These are phyloP conservation scores for Diarsia rubi DNA, from an alignment of 2,888 invertebrate genomes.

Conservation along the genomic window DNA sequence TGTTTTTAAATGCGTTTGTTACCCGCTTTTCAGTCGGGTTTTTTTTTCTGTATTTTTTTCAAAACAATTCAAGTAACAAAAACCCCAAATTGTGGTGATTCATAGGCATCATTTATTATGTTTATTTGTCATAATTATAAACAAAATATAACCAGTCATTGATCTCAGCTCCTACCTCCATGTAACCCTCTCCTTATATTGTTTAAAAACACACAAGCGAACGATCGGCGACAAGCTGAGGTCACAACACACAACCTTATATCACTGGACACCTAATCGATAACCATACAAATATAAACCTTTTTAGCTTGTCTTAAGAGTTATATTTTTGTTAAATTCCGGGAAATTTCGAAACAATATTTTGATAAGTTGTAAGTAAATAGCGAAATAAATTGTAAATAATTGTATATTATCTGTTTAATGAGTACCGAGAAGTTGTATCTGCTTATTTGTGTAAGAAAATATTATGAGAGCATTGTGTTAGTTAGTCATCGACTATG, in stretches of 20 bases:
- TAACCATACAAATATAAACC: constrained; percentile 26
- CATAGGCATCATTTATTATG: too few species aligned
- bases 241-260: constrained; percentile 38
- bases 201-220: constrained; percentile 46
- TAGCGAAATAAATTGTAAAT: background rate
- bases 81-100: too few species aligned
- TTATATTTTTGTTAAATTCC: background rate
- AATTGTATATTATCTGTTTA: constrained; percentile 14
- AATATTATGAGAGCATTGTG: constrained; percentile 15
- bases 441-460: constrained; percentile 19
- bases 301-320: constrained; percentile 14
- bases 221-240: constrained; percentile 45
- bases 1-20: background rate
- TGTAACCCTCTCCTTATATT: constrained; percentile 47
- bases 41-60: too few species aligned
- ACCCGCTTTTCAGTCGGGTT: background rate
- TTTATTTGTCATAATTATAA: background rate
- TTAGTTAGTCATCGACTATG: constrained; percentile 11
- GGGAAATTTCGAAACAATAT: constrained; percentile 6
- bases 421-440: constrained; percentile 34
- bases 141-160: background rate
- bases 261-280: constrained; percentile 23
- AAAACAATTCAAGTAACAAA: too few species aligned
- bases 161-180: background rate
- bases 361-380: constrained; percentile 29